Base-by-base conservation (phyloP, 2,888 invertebrate genomes). In the Trichogramma dendrolimi region DNA sequence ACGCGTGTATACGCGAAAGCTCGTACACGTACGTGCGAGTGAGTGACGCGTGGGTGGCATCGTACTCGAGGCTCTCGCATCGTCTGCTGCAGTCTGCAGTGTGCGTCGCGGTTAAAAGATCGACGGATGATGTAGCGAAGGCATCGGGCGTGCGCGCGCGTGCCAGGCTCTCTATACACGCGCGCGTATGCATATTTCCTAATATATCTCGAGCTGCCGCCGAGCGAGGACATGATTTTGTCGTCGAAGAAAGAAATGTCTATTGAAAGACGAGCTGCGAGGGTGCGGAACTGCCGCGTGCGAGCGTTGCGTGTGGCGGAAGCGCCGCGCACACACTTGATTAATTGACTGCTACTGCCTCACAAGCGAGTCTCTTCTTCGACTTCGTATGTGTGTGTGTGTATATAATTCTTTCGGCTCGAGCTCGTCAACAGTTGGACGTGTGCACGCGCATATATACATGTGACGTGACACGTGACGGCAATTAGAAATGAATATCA, bases 331-430 rank as follows among this genome's bases (percentile, higher is more conserved):
- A 55, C 14, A 50, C 27, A 54, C 38, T 58, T 60, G 63, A 63
- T 63, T 63, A 63, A 63, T 63, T 60, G 63, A 60, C 57, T 44
- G 27, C 7, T 43, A 8, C n/a, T 27, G 27, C 27, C 27, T 27
- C 27, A 27, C 27, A 27, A 27, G 27, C 27, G 27, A 27, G 27
- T 27, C 27, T 27, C 27, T 27, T 27, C 27, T 27, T 27, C 27
- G 27, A 27, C 27, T 27, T 27, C 2, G 27, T 27, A 27, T 2
- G 27, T 27, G 27, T 27, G 27, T 27, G 27, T 27, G 27, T 2
- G 2, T 27, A 2, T 27, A 27, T 27, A 27, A 27, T 27, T 27
- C 27, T 27, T 27, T 27, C 27, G 27, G 27, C 27, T 27, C 27
- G 27, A 27, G 27, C 27, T 27, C 27, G 27, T 27, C 27, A 27